A percentile compares a stretch with the other conserved stretches of the same genome.
Evolutionary conservation across 2,888 invertebrate genomes (phyloP).

Genomic region (Chloroclysta siterata): DNA sequence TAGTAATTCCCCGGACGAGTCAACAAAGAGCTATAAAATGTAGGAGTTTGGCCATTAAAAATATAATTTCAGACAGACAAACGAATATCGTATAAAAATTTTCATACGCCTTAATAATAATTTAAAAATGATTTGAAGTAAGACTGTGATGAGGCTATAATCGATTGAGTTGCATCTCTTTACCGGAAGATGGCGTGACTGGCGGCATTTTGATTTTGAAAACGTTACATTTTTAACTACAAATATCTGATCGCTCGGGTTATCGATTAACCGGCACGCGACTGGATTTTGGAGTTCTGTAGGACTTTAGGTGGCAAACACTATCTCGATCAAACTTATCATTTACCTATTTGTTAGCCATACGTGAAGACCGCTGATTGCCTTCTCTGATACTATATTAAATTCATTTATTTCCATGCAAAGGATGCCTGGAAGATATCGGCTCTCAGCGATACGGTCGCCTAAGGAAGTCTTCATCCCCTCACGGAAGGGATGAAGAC

Average conservation of each 20-base stretch:
- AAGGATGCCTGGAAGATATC: too few species aligned
- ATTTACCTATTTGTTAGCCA: too few species aligned
- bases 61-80: slow-evolving; percentile 6
- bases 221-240: slow-evolving; percentile 52
- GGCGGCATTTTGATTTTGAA: slow-evolving; percentile 57
- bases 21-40: too few species aligned
- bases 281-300: slow-evolving; percentile 29
- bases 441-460: too few species aligned
- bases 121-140: neutral
- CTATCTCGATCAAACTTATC: too few species aligned
- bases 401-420: too few species aligned
- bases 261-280: slow-evolving; percentile 43
- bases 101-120: neutral
- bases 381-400: too few species aligned
- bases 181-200: slow-evolving; percentile 63
- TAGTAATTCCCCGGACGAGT: too few species aligned
- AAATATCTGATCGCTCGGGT: slow-evolving; percentile 36
- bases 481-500: too few species aligned
- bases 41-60: too few species aligned
- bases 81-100: neutral
- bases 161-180: slow-evolving; percentile 42
- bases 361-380: too few species aligned
- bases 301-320: neutral
- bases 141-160: slow-evolving; percentile 38
- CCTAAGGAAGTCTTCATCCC: too few species aligned